Conservation (phyloP, 2,113 vertebrate genomes). For the Onychostoma macrolepis region DNA sequence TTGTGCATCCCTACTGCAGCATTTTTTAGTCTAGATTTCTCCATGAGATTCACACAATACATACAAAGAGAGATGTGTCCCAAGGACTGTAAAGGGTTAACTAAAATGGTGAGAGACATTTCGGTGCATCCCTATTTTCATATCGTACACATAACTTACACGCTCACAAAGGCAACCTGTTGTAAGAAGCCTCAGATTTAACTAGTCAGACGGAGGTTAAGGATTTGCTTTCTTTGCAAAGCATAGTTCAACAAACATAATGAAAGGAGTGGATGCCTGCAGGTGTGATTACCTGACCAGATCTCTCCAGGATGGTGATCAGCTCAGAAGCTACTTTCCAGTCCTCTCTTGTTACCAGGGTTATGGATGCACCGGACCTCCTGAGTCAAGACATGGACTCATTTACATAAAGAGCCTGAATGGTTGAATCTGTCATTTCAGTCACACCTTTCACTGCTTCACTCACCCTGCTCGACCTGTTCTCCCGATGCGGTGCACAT, state of each 20-base stretch:
- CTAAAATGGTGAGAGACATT: background rate
- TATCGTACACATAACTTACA: too few species aligned
- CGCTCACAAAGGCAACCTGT: background rate
- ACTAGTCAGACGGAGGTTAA: background rate
- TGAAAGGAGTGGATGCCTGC: background rate
- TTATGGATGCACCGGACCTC: conserved; percentile 84
- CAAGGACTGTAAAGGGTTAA: background rate
- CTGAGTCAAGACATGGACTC: conserved; percentile 63
- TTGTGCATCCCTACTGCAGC: background rate
- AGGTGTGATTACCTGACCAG: conserved; percentile 80
- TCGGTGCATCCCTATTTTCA: background rate
- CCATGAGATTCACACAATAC: background rate
- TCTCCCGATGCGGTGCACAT: conserved; percentile 92
- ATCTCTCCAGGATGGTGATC: conserved; percentile 87
- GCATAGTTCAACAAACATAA: background rate
- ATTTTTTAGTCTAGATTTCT: background rate
- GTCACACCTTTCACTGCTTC: conserved; percentile 20
- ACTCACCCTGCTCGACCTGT: conserved; percentile 95
- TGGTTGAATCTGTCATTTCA: background rate
- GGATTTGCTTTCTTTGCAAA: background rate
- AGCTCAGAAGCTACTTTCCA: conserved; percentile 89
- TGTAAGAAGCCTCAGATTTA: background rate
- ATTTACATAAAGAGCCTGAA: background rate
- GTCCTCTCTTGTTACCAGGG: conserved; percentile 85
- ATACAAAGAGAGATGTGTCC: background rate